A percentile compares a stretch with the other conserved stretches of the same genome.
phyloP scores from a whole-genome alignment of 1,140 invertebrate genomes.

The Nixonia krombeini region DNA sequence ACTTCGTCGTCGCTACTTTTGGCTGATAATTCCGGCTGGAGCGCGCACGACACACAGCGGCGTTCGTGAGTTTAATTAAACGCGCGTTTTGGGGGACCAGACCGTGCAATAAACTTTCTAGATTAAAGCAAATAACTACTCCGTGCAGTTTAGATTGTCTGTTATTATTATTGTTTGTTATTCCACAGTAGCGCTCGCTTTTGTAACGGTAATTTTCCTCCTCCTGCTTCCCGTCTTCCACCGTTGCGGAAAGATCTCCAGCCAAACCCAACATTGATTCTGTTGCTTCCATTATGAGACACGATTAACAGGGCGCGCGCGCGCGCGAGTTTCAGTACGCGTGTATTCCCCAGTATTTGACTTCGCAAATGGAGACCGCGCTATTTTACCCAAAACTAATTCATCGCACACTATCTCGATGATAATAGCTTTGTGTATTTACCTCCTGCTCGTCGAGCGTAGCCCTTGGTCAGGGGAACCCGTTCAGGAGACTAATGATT shows the following conservation, averaged over 20 bases:
- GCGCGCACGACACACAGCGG: not conserved
- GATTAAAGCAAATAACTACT: not conserved
- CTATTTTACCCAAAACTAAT: slow-evolving; percentile 3
- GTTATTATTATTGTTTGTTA: slow-evolving; percentile 4
- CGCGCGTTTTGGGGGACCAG: not conserved
- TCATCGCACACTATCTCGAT: not conserved
- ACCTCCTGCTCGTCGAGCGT: not conserved
- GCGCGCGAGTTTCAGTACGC: too few species aligned
- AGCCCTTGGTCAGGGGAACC: slow-evolving; percentile 7
- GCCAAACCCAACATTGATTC: slow-evolving; percentile 8
- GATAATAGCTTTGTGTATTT: slow-evolving; percentile 2
- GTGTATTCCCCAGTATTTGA: slow-evolving; percentile 1
- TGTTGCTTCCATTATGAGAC: slow-evolving; percentile 4
- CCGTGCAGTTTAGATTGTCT: not conserved
- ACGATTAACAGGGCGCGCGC: not conserved
- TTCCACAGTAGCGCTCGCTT: not conserved
- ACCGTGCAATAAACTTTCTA: not conserved
- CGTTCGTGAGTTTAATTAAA: not conserved
- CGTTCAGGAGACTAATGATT: not conserved
- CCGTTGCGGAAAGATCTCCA: not conserved
- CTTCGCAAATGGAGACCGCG: slow-evolving; percentile 1
- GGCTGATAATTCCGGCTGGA: too few species aligned
- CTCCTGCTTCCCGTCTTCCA: not conserved
- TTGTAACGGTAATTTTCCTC: not conserved
- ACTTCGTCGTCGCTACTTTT: too few species aligned